phyloP scores from a whole-genome alignment of 2,888 invertebrate genomes.

The Campoplex nolae region DNA sequence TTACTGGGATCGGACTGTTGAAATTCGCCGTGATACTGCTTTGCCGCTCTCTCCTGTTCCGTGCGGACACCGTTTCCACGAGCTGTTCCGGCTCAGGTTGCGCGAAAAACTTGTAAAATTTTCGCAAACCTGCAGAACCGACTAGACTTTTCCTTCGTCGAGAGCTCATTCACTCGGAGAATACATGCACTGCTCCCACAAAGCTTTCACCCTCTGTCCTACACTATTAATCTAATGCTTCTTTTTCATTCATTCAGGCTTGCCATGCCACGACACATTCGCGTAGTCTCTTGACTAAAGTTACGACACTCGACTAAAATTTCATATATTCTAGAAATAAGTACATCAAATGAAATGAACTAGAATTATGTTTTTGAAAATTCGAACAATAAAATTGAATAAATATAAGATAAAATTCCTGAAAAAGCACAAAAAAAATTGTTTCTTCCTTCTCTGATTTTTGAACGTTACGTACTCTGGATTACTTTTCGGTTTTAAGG shows the following conservation, averaged over 20 bases:
- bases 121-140: conserved; percentile 34
- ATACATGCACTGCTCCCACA: conserved; percentile 15
- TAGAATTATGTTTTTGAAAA: no score
- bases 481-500: no score
- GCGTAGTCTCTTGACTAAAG: neutral
- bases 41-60: neutral
- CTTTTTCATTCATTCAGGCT: conserved; percentile 28
- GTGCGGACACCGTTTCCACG: neutral
- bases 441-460: neutral
- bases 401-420: neutral
- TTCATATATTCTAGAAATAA: neutral
- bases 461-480: neutral
- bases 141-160: conserved; percentile 51
- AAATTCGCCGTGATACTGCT: conserved; percentile 47
- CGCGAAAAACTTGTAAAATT: conserved; percentile 54
- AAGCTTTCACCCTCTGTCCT: conserved; percentile 1
- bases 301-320: no score
- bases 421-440: no score
- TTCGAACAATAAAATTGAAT: neutral
- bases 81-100: conserved; percentile 15
- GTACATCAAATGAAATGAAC: no score
- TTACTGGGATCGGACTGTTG: conserved; percentile 75
- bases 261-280: neutral
- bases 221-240: conserved; percentile 39
- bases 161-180: conserved; percentile 32